phyloP scores from a whole-genome alignment of 1,140 invertebrate genomes.

The Rhopalosiphum padi region DNA sequence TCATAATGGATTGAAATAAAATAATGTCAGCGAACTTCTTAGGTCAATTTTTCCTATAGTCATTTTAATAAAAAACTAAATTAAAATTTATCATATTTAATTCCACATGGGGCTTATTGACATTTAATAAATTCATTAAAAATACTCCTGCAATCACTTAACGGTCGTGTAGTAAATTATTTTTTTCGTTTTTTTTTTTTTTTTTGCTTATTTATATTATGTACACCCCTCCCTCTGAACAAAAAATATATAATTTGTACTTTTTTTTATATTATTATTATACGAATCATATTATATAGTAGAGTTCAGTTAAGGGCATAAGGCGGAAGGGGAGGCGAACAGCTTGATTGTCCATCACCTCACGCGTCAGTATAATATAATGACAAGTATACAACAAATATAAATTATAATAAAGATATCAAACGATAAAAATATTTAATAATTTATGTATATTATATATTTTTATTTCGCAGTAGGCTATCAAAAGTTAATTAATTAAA shows the following conservation, averaged over 20 bases:
- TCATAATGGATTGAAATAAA: too few relatives aligned
- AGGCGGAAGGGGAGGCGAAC: not conserved
- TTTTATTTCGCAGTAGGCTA: too few relatives aligned
- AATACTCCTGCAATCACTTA: not conserved
- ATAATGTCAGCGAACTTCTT: not conserved
- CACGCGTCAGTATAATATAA: too few relatives aligned
- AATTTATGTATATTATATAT: not conserved
- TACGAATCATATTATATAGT: too few relatives aligned
- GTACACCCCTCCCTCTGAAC: not conserved
- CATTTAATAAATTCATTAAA: conserved; percentile 3
- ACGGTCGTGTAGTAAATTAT: not conserved
- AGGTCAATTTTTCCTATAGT: not conserved
- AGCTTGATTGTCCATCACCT: not conserved
- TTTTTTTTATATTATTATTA: too few relatives aligned
- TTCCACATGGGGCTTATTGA: not conserved
- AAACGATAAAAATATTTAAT: not conserved
- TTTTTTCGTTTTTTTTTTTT: not conserved
- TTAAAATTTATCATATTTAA: not conserved
- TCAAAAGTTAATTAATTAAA: too few relatives aligned
- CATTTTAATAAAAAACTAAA: not conserved
- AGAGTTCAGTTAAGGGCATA: not conserved
- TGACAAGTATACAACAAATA: too few relatives aligned
- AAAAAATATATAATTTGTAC: not conserved
- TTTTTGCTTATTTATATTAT: not conserved
- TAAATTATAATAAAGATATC: not conserved